A percentile compares a stretch with the other conserved stretches of the same genome.
Evolutionary conservation across 2,797 vertebrate genomes (phyloP).

Genomic region (Karalla daura): DNA sequence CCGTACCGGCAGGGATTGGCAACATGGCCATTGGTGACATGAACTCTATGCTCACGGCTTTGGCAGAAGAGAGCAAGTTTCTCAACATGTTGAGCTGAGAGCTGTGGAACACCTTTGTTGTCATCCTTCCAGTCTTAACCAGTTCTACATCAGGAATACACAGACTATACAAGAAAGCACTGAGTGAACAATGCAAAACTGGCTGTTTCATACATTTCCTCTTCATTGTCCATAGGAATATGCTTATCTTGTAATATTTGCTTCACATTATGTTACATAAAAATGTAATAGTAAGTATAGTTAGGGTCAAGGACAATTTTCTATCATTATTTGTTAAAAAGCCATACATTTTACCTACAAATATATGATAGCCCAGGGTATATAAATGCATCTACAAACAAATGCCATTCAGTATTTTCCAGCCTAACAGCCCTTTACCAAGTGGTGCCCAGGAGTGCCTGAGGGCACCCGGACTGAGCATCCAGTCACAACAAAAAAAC

Average conservation of each 20-base stretch:
- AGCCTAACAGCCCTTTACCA: slow-evolving; percentile 61
- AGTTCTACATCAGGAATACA: slow-evolving; percentile 69
- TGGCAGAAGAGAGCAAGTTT: slow-evolving; percentile 98
- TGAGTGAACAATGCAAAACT: slow-evolving; percentile 73
- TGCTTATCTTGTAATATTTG: slow-evolving; percentile 70
- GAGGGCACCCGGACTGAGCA: slow-evolving; percentile 58
- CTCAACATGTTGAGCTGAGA: slow-evolving; percentile 96
- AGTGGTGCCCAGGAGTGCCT: slow-evolving; percentile 81
- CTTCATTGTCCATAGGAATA: slow-evolving; percentile 49
- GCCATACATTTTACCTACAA: slow-evolving; percentile 80
- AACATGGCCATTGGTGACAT: slow-evolving; percentile 99
- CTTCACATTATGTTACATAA: slow-evolving; percentile 69
- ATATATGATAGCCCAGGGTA: slow-evolving; percentile 65
- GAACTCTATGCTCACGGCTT: slow-evolving; percentile 97
- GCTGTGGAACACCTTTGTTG: slow-evolving; percentile 43
- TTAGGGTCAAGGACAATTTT: slow-evolving; percentile 67
- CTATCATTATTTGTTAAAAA: slow-evolving; percentile 72
- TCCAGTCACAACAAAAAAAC: slow-evolving; percentile 53
- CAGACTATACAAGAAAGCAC: slow-evolving; percentile 73
- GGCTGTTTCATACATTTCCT: slow-evolving; percentile 47
- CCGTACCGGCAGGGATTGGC: slow-evolving; percentile 92
- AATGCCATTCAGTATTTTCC: slow-evolving; percentile 73
- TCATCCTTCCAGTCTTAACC: slow-evolving; percentile 46
- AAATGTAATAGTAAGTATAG: slow-evolving; percentile 58
- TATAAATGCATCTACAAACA: slow-evolving; percentile 50